phyloP scores from a whole-genome alignment of 2,113 vertebrate species.

The Progne subis region DNA sequence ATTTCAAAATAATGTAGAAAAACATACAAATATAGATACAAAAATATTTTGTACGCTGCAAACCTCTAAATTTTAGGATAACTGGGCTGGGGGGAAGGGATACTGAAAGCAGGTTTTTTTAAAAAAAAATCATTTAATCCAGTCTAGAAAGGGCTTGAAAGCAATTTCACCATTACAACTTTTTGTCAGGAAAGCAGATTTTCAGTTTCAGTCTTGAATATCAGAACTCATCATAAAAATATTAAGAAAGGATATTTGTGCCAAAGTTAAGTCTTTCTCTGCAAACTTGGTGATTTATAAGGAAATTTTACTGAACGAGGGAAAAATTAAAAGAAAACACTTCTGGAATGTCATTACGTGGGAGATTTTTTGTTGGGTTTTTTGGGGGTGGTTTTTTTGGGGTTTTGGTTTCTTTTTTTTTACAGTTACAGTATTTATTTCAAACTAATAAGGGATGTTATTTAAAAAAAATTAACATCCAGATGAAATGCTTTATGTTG shows the following conservation, averaged over 20 bases:
- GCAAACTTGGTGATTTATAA: background rate
- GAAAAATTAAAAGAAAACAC: background rate
- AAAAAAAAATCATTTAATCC: fast-evolving
- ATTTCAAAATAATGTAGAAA: background rate
- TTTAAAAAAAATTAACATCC: fast-evolving
- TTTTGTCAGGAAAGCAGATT: background rate
- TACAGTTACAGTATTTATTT: background rate
- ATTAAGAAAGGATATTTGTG: background rate
- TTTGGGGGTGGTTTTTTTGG: too few relatives aligned
- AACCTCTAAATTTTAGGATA: background rate
- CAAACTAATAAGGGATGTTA: background rate
- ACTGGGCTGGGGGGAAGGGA: fast-evolving
- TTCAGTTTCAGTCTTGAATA: background rate
- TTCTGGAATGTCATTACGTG: background rate
- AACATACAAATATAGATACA: background rate
- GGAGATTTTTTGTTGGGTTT: too few relatives aligned
- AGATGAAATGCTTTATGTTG: background rate
- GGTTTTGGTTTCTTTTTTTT: background rate
- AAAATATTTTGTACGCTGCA: background rate
- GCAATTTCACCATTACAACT: background rate
- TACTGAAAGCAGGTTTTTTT: background rate
- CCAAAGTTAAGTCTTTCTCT: background rate
- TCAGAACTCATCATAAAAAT: background rate
- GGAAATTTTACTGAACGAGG: background rate
- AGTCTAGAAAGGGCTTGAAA: background rate